Evolutionary conservation across 2,797 vertebrate genomes (phyloP).

Genomic region (Bovichtus variegatus): DNA sequence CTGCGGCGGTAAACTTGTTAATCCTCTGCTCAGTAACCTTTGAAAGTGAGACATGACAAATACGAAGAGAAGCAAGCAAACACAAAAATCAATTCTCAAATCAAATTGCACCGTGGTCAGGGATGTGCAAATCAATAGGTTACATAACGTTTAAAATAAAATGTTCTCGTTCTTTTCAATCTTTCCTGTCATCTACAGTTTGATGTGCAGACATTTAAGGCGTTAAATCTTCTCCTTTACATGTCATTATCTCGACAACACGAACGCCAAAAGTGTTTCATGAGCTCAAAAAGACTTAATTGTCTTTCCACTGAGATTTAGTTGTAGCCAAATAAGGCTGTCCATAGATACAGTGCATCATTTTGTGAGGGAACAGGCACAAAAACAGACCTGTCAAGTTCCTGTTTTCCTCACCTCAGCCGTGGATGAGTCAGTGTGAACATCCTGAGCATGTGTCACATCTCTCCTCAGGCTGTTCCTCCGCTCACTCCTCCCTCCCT

Average conservation of each 20-base stretch:
- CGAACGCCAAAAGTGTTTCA: neutral
- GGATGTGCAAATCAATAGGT: slow-evolving; percentile 38
- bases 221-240: neutral
- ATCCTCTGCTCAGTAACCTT: slow-evolving; percentile 51
- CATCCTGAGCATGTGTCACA: slow-evolving; percentile 53
- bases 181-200: neutral
- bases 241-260: neutral
- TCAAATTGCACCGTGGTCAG: slow-evolving; percentile 39
- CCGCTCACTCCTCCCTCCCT: slow-evolving; percentile 66
- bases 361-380: slow-evolving; percentile 10
- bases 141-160: slow-evolving; percentile 16
- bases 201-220: neutral
- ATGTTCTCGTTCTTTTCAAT: slow-evolving; percentile 28
- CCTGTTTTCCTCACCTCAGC: slow-evolving; percentile 74
- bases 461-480: slow-evolving; percentile 80
- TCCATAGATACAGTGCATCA: neutral
- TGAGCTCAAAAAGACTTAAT: neutral
- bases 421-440: slow-evolving; percentile 62
- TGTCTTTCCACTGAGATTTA: slow-evolving; percentile 1
- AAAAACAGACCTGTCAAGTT: neutral
- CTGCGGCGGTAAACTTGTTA: slow-evolving; percentile 54
- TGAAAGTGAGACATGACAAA: slow-evolving; percentile 38
- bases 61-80: slow-evolving; percentile 43
- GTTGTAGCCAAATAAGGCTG: neutral
- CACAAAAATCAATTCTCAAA: slow-evolving; percentile 44